Percentiles rank a stretch among this genome's conserved stretches.
These are phyloP conservation scores for Helleia helle DNA, from an alignment of 2,888 invertebrate species.

Conservation along the genomic window DNA sequence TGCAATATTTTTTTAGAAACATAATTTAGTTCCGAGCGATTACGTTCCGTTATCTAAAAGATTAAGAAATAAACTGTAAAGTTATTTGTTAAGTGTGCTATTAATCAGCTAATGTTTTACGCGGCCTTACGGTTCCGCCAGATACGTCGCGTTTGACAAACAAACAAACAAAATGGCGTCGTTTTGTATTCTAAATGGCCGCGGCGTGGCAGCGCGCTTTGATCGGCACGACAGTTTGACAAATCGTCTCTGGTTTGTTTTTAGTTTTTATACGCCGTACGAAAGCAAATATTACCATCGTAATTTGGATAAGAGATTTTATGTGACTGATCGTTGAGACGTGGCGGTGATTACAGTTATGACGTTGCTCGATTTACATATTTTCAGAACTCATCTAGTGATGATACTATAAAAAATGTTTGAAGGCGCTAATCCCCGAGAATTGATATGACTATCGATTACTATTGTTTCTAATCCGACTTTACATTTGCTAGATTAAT, in stretches of 20 bases:
- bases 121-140: constrained; percentile 30
- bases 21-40: constrained; percentile 41
- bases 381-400: no score
- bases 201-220: constrained; percentile 37
- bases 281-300: constrained; percentile 21
- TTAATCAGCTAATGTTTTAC: not conserved
- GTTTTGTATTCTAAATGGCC: constrained; percentile 41
- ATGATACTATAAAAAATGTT: no score
- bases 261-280: constrained; percentile 17
- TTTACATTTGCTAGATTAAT: no score
- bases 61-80: constrained; percentile 12
- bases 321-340: not conserved
- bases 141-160: constrained; percentile 44
- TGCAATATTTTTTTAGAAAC: constrained; percentile 26
- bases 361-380: no score
- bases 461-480: no score
- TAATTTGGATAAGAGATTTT: constrained; percentile 11
- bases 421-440: no score
- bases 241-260: constrained; percentile 17
- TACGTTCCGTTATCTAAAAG: constrained; percentile 14
- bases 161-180: constrained; percentile 22
- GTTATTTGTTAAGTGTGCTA: not conserved
- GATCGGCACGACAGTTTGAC: constrained; percentile 27
- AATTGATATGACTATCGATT: no score
- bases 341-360: no score